These are phyloP conservation scores for Cyclargus thomasi DNA, from an alignment of 1,140 invertebrate species.

Conservation along the genomic window DNA sequence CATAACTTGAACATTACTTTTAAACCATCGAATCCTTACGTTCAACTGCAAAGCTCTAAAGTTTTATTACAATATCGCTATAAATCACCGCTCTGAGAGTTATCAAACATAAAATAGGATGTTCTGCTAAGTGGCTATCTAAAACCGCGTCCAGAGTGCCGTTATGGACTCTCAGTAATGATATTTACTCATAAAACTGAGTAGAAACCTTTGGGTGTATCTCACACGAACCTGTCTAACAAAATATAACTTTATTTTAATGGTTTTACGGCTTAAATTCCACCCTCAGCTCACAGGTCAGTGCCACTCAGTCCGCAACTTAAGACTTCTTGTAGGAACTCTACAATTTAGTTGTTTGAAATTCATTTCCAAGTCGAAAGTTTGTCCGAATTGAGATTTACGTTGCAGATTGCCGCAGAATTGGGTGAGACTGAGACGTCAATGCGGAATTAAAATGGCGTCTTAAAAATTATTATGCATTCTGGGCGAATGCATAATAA, in stretches of 20 bases:
- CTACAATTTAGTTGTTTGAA: conserved; percentile 33
- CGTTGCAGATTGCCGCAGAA: conserved; percentile 27
- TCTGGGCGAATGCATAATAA: no score
- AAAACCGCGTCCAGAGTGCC: conserved; percentile 29
- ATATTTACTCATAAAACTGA: conserved; percentile 26
- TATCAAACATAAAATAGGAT: conserved; percentile 30
- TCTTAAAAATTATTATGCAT: background rate
- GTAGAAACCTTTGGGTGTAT: background rate
- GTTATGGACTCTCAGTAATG: conserved; percentile 32
- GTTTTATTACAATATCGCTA: conserved; percentile 16
- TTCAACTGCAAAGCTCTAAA: background rate
- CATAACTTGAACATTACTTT: background rate
- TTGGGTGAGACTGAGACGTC: conserved; percentile 5
- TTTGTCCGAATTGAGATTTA: conserved; percentile 30
- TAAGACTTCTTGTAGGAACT: conserved; percentile 31
- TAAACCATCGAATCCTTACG: no score
- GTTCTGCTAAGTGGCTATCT: conserved; percentile 32
- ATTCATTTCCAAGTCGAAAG: conserved; percentile 30
- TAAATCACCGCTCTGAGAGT: conserved; percentile 26
- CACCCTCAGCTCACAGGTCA: conserved; percentile 7
- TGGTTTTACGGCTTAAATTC: background rate
- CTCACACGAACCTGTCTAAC: background rate
- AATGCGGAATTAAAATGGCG: background rate
- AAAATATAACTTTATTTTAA: conserved; percentile 14
- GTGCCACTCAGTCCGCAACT: conserved; percentile 20